Conservation (phyloP, 2,113 vertebrate genomes). For the Elachura formosa region DNA sequence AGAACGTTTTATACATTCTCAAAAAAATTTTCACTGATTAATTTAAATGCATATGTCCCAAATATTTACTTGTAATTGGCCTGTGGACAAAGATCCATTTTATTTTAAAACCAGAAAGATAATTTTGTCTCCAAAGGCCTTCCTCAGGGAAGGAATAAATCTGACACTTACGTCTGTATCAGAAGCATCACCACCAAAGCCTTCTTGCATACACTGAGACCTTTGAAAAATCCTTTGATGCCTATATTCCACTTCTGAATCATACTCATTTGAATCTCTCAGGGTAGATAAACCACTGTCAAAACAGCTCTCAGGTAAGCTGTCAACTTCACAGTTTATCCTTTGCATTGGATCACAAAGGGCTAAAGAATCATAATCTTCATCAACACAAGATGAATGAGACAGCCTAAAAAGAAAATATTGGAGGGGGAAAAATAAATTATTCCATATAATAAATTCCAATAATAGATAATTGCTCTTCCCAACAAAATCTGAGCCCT, state of each 20-base stretch:
- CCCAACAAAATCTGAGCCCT: background rate
- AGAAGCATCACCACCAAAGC: conserved; percentile 74
- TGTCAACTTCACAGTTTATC: conserved; percentile 86
- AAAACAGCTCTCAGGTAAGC: conserved; percentile 85
- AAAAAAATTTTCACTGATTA: background rate
- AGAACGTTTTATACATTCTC: background rate
- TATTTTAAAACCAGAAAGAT: background rate
- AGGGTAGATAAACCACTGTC: conserved; percentile 94
- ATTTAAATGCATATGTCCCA: background rate
- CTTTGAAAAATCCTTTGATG: conserved; percentile 66
- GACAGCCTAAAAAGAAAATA: conserved; percentile 68
- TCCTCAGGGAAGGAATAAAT: background rate
- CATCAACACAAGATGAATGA: conserved; percentile 76
- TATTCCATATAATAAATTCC: background rate
- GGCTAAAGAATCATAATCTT: conserved; percentile 84
- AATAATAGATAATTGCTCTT: background rate
- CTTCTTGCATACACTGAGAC: conserved; percentile 57
- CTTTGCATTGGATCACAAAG: conserved; percentile 89
- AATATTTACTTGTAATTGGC: background rate
- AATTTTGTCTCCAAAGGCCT: background rate
- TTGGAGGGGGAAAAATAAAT: background rate
- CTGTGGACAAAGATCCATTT: background rate
- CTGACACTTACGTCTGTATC: conserved; percentile 80
- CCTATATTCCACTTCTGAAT: conserved; percentile 84
- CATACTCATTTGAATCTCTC: conserved; percentile 87